Conservation (phyloP, 2,888 invertebrate species). For the Merodon equestris region DNA sequence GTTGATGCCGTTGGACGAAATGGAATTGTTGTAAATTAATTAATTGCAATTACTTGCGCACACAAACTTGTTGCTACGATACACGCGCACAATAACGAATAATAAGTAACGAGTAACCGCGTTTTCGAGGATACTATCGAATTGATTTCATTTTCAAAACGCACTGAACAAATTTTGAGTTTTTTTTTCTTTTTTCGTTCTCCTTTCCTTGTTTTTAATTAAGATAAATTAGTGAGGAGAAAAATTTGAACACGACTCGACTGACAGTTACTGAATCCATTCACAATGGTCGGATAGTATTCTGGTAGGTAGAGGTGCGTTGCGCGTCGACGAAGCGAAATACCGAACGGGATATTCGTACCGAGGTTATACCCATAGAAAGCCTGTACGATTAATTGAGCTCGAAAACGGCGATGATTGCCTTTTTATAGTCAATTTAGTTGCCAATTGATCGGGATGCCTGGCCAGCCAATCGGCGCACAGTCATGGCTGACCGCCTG, state of each 20-base stretch:
- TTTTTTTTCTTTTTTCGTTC: conserved; percentile 23
- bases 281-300: too few species aligned
- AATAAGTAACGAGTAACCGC: conserved; percentile 2
- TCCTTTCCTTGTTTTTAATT: conserved; percentile 44
- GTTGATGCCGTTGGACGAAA: conserved; percentile 47
- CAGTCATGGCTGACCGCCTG: conserved; percentile 75
- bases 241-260: conserved; percentile 26
- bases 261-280: too few species aligned
- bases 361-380: conserved; percentile 72
- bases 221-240: conserved; percentile 58
- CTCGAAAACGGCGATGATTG: conserved; percentile 81
- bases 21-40: conserved; percentile 75
- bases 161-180: background rate
- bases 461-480: conserved; percentile 75
- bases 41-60: conserved; percentile 73
- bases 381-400: conserved; percentile 79
- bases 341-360: conserved; percentile 41
- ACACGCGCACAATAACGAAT: conserved; percentile 9
- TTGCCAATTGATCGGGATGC: conserved; percentile 72
- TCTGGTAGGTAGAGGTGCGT: conserved; percentile 8
- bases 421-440: conserved; percentile 81
- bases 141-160: too few species aligned
- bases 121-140: conserved; percentile 32
- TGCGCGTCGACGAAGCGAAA: too few species aligned
- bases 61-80: conserved; percentile 68